phyloP scores from a whole-genome alignment of 2,797 vertebrate genomes.

The Sebastolobus alascanus region DNA sequence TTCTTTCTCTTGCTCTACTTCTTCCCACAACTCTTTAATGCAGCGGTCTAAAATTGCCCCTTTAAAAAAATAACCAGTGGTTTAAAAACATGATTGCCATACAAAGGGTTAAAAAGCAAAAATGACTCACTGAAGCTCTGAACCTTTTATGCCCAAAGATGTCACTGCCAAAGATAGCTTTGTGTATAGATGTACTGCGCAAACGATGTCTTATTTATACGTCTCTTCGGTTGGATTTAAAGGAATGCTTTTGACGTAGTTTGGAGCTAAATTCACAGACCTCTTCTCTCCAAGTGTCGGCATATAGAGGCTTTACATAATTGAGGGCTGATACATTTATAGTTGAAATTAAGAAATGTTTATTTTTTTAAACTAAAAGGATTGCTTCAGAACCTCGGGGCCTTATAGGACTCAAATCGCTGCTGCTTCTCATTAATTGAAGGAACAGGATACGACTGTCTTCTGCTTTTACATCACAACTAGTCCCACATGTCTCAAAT shows the following conservation, averaged over 20 bases:
- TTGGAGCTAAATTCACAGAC: conserved; percentile 47
- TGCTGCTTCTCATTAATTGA: conserved; percentile 32
- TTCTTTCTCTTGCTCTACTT: neutral
- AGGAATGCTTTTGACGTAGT: conserved; percentile 38
- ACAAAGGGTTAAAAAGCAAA: conserved; percentile 19
- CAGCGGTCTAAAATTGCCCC: neutral
- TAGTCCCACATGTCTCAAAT: conserved; percentile 8
- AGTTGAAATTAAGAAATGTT: conserved; percentile 43
- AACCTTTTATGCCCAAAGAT: conserved; percentile 53
- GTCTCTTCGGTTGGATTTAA: conserved; percentile 55
- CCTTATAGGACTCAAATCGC: neutral
- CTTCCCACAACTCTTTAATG: neutral
- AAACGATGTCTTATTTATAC: conserved; percentile 76
- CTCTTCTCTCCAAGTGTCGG: conserved; percentile 42
- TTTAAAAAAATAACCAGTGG: neutral
- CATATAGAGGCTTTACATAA: conserved; percentile 68
- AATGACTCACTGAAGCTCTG: conserved; percentile 35
- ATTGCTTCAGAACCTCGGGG: neutral
- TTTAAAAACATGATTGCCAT: neutral
- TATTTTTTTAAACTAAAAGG: conserved; percentile 22
- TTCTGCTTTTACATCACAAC: conserved; percentile 25
- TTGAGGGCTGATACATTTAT: conserved; percentile 54
- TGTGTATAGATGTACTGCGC: conserved; percentile 27
- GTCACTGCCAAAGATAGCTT: conserved; percentile 58
- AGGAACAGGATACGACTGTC: neutral